These are phyloP conservation scores for Motacilla tschutschensis DNA, from an alignment of 2,113 vertebrate species.

Conservation along the genomic window DNA sequence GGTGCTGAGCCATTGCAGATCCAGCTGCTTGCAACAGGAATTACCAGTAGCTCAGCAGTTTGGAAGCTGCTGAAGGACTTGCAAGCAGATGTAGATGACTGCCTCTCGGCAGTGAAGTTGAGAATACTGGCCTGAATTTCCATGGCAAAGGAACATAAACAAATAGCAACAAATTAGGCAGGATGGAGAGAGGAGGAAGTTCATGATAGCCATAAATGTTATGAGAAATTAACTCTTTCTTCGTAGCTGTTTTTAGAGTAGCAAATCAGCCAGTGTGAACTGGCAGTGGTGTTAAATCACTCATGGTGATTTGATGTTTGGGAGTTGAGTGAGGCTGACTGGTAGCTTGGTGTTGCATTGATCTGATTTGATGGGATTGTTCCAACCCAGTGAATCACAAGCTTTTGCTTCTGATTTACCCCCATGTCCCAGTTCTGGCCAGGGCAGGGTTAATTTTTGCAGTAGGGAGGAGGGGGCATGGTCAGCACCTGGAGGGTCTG, in stretches of 20 bases:
- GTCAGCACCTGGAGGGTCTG: background rate
- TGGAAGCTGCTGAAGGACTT: background rate
- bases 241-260: background rate
- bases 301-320: background rate
- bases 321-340: background rate
- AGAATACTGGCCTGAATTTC: background rate
- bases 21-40: background rate
- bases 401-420: background rate
- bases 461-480: background rate
- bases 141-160: background rate
- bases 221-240: background rate
- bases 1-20: background rate
- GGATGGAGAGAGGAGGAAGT: background rate
- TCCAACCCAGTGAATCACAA: background rate
- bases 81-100: background rate
- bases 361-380: background rate
- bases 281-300: background rate
- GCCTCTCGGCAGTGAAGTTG: background rate
- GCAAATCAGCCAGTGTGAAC: background rate
- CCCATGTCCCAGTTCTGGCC: background rate
- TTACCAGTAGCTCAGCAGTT: background rate
- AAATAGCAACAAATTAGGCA: background rate
- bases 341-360: background rate
- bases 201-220: background rate
- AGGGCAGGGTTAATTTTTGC: background rate